Conservation (phyloP, 2,113 vertebrate species). For the Microtus ochrogaster region DNA sequence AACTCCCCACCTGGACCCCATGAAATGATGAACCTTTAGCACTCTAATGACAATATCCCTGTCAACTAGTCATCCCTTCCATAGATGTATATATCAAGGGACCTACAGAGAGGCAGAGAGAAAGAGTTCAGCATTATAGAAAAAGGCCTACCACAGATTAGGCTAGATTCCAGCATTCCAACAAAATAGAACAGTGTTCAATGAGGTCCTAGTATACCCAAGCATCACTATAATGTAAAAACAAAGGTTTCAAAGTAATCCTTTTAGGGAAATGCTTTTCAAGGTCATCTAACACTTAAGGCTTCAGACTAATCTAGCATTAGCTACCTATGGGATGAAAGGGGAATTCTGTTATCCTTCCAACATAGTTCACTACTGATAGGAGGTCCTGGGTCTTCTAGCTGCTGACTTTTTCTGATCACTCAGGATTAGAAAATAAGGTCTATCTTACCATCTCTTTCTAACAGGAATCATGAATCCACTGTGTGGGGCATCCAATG, state of each 20-base stretch:
- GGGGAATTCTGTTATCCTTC: background rate
- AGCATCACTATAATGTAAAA: background rate
- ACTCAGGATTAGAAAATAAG: background rate
- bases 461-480: background rate
- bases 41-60: background rate
- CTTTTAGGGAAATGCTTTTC: background rate
- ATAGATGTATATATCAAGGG: background rate
- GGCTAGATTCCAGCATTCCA: background rate
- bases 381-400: background rate
- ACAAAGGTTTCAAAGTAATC: background rate
- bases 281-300: background rate
- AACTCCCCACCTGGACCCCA: background rate
- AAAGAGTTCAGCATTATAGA: background rate
- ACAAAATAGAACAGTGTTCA: background rate
- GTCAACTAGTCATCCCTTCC: background rate
- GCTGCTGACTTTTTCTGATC: background rate
- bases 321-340: background rate
- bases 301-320: background rate
- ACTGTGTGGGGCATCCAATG: background rate
- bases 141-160: constrained; percentile 21
- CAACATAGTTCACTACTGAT: background rate
- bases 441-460: background rate
- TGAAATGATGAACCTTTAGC: too few species aligned
- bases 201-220: background rate
- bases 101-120: background rate